These are phyloP conservation scores for Chrysaora quinquecirrha DNA, from an alignment of 30 jellyfish, hydroid and myxozoan genomes.

Conservation along the genomic window DNA sequence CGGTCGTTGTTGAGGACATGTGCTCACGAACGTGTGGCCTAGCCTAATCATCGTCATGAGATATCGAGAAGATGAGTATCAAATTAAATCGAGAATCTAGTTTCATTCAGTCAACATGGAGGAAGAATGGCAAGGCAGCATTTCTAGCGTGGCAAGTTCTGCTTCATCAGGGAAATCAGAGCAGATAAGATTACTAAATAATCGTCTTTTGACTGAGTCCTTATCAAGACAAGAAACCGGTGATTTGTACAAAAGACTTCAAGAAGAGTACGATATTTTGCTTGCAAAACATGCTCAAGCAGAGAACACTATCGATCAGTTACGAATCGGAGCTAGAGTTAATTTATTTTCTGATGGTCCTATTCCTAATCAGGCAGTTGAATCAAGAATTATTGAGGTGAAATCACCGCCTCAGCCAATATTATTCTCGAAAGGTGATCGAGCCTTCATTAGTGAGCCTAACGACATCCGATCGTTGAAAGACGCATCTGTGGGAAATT, in stretches of 20 bases:
- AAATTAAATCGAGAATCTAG: slow-evolving; percentile 62
- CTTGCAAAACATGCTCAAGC: slow-evolving; percentile 96
- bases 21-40: slow-evolving; percentile 56
- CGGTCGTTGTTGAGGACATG: slow-evolving; percentile 19
- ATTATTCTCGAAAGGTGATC: slow-evolving; percentile 28
- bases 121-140: slow-evolving; percentile 20
- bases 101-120: slow-evolving; percentile 49
- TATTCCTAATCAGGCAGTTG: slow-evolving; percentile 56
- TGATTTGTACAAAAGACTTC: slow-evolving; percentile 72
- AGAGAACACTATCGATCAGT: slow-evolving; percentile 89
- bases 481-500: not conserved
- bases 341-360: slow-evolving; percentile 76
- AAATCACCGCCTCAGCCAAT: slow-evolving; percentile 61
- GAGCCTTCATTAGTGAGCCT: slow-evolving; percentile 38
- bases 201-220: slow-evolving; percentile 57
- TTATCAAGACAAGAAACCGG: slow-evolving; percentile 78
- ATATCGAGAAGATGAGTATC: slow-evolving; percentile 49
- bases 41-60: slow-evolving; percentile 13
- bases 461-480: not conserved
- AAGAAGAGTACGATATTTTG: slow-evolving; percentile 75
- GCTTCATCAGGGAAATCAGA: slow-evolving; percentile 60
- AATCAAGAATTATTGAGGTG: slow-evolving; percentile 27
- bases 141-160: slow-evolving; percentile 63
- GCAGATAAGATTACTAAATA: slow-evolving; percentile 45
- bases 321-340: slow-evolving; percentile 81